phyloP scores from a whole-genome alignment of 2,113 vertebrate genomes.

The Microtus ochrogaster region DNA sequence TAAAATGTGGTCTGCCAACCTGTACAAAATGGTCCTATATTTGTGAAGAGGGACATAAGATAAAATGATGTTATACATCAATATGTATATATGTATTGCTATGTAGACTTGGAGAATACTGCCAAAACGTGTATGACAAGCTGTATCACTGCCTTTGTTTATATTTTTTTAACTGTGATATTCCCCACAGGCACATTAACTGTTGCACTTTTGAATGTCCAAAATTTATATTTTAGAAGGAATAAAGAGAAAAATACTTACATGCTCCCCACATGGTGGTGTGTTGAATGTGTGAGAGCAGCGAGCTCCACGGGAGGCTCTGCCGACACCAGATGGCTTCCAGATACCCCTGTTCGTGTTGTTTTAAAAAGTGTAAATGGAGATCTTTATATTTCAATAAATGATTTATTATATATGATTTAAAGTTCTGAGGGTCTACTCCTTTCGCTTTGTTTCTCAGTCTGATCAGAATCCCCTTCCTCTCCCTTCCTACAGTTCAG shows the following conservation, averaged over 20 bases:
- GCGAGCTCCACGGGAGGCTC: conserved; percentile 74
- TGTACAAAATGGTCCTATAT: conserved; percentile 88
- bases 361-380: conserved; percentile 87
- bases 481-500: not conserved
- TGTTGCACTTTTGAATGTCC: conserved; percentile 98
- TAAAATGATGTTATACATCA: conserved; percentile 96
- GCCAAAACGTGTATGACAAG: conserved; percentile 92
- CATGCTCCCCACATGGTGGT: conserved; percentile 86
- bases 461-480: not conserved
- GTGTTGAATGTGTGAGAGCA: conserved; percentile 88
- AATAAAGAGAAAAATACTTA: conserved; percentile 87
- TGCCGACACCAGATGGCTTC: conserved; percentile 85
- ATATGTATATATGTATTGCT: conserved; percentile 93
- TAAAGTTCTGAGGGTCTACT: conserved; percentile 83
- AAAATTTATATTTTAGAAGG: conserved; percentile 92
- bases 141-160: conserved; percentile 97
- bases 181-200: conserved; percentile 93
- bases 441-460: conserved; percentile 80
- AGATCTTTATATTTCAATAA: conserved; percentile 92
- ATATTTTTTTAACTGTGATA: conserved; percentile 93
- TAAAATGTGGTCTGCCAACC: conserved; percentile 86
- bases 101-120: conserved; percentile 90
- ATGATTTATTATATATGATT: conserved; percentile 88
- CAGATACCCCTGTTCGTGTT: conserved; percentile 85
- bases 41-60: conserved; percentile 89